Evolutionary conservation across 2,888 invertebrate genomes (phyloP).

Genomic region (Tupiocoris notatus): DNA sequence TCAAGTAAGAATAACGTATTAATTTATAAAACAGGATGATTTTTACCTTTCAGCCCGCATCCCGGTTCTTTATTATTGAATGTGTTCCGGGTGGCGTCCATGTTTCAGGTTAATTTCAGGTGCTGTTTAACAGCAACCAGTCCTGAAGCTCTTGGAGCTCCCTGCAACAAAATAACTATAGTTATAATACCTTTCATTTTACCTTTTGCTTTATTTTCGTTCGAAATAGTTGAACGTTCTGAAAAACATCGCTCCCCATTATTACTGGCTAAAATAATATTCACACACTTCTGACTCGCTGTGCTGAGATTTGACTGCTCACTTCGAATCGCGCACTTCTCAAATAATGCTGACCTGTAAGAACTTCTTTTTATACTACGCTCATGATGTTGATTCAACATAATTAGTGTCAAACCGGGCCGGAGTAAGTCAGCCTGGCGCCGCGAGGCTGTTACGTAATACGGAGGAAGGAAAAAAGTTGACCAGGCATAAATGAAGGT

Average conservation of each 20-base stretch:
- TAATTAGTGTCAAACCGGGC: not conserved
- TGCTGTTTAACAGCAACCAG: slow-evolving; percentile 1
- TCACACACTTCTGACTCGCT: too few relatives aligned
- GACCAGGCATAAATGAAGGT: not conserved
- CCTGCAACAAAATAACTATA: slow-evolving; percentile 1
- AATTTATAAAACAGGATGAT: too few relatives aligned
- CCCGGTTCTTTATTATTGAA: slow-evolving; percentile 25
- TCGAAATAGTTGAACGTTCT: too few relatives aligned
- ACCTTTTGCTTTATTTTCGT: too few relatives aligned
- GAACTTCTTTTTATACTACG: too few relatives aligned
- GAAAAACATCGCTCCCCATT: too few relatives aligned
- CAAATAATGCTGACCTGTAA: too few relatives aligned
- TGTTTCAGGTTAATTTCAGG: not conserved
- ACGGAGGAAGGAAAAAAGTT: not conserved
- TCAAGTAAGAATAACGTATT: too few relatives aligned
- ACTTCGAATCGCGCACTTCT: too few relatives aligned
- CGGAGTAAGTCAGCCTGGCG: not conserved
- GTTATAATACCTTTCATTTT: too few relatives aligned
- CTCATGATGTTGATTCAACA: not conserved
- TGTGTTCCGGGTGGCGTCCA: slow-evolving; percentile 25
- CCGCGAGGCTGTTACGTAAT: not conserved
- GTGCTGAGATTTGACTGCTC: too few relatives aligned
- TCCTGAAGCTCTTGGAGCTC: slow-evolving; percentile 33
- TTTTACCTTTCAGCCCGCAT: slow-evolving; percentile 31
- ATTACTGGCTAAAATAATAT: too few relatives aligned